Conservation (phyloP, 2,888 invertebrate species). For the Amiota communis region DNA sequence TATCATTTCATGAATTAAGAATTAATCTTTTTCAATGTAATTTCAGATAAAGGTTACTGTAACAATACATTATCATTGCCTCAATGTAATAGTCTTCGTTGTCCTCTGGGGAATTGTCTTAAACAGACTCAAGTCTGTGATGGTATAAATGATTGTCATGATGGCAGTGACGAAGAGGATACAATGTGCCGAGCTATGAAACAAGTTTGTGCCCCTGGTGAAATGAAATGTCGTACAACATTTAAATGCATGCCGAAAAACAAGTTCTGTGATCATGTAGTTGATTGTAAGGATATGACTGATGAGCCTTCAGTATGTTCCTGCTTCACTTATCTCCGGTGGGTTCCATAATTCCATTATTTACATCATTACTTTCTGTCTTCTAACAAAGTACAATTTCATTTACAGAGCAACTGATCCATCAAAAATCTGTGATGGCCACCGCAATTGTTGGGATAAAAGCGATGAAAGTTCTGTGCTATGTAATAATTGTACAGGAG, state of each 20-base stretch:
- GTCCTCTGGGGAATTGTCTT: slow-evolving; percentile 81
- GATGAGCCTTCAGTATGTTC: slow-evolving; percentile 81
- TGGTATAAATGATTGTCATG: slow-evolving; percentile 80
- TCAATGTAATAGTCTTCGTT: slow-evolving; percentile 78
- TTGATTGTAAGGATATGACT: slow-evolving; percentile 82
- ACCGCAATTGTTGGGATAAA: slow-evolving; percentile 83
- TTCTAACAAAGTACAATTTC: neutral
- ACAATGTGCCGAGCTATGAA: slow-evolving; percentile 59
- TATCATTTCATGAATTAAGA: neutral
- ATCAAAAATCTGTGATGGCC: slow-evolving; percentile 83
- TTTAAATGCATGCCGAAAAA: slow-evolving; percentile 81
- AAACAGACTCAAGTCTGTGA: slow-evolving; percentile 78
- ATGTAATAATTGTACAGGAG: slow-evolving; percentile 77
- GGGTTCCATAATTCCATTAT: slow-evolving; percentile 41
- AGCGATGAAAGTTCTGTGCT: slow-evolving; percentile 81
- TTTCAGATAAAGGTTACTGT: slow-evolving; percentile 6
- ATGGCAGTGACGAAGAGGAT: slow-evolving; percentile 79
- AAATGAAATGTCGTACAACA: slow-evolving; percentile 79
- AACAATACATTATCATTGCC: slow-evolving; percentile 43
- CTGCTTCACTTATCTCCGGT: slow-evolving; percentile 79
- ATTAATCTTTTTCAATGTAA: neutral
- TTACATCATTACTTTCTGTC: neutral
- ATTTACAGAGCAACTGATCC: slow-evolving; percentile 77
- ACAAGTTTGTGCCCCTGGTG: slow-evolving; percentile 76
- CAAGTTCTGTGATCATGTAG: slow-evolving; percentile 79